Base-by-base conservation (phyloP, 1,140 invertebrate species). In the Pararge aegeria region DNA sequence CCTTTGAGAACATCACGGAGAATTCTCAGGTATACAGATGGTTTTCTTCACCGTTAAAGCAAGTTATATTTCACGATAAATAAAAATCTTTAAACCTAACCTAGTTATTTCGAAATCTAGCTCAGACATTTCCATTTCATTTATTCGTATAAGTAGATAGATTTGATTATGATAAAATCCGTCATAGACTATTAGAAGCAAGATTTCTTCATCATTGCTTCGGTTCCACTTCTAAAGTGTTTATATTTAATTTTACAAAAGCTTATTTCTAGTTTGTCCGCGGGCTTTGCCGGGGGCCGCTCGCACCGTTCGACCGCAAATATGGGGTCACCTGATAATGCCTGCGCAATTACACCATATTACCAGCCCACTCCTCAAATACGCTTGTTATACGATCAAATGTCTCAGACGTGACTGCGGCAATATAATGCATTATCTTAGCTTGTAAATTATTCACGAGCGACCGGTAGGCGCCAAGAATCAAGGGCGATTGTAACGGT, bases 261-360 rank as follows among this genome's bases (percentile, higher is more conserved):
- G 54, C 12, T 44, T 56, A 48, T 53, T 30, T 38, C 51, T 38
- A 53, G 16, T 44, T 44, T 38, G 55, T 51, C 61, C 37, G 42
- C 27, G 20, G 64, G 21, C 18, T 50, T 42, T 12, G 64, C 64
- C 64, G 40, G 42, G 46, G 46, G 62, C 55, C 55, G 66, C 65
- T 73, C 68, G 62, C 55, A 65, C 55, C 61, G 72, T 61, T 73
- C 73, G 62, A 77, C 82, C 80, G 68, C 82, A 85, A 61, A 83
- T 85, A 85, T 84, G 79, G 76, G 84, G 80, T 85, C 82, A 85
- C 73, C 74, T 78, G 80, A 85, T 85, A 85, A 85, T 84, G 73
- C 62, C 55, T 72, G 77, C 72, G 73, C 83, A 87, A 87, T 87
- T 87, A 85, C 79, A 71, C 73, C 71, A 66, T 64, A 84, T 82